phyloP scores from a whole-genome alignment of 2,797 vertebrate species.

The Macropodus opercularis region DNA sequence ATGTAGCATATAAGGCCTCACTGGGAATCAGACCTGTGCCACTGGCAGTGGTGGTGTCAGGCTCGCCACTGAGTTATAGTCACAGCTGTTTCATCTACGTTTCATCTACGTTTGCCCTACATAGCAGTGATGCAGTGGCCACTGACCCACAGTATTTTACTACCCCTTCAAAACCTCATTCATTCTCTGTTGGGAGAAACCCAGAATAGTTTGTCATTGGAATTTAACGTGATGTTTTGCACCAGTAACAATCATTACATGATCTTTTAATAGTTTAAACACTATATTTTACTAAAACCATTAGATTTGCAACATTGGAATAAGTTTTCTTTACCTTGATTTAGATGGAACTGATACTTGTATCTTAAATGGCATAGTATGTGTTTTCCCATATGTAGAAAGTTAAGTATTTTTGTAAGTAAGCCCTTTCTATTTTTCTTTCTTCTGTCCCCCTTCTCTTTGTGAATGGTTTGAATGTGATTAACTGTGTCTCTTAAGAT shows the following conservation, averaged over 20 bases:
- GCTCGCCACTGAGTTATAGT: constrained; percentile 44
- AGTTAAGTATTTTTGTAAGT: constrained; percentile 96
- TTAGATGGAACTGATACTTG: constrained; percentile 80
- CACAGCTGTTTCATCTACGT: constrained; percentile 68
- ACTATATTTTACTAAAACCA: constrained; percentile 67
- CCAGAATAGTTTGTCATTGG: constrained; percentile 98
- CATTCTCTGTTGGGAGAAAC: constrained; percentile 75
- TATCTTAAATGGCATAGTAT: constrained; percentile 87
- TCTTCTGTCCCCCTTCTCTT: constrained; percentile 86
- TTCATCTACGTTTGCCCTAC: constrained; percentile 70
- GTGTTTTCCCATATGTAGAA: constrained; percentile 89
- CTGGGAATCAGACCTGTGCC: constrained; percentile 59
- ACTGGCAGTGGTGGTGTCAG: constrained; percentile 50
- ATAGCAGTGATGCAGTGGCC: constrained; percentile 49
- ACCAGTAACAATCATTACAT: constrained; percentile 70
- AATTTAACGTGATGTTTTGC: constrained; percentile 79
- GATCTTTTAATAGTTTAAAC: constrained; percentile 62
- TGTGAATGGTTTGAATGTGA: constrained; percentile 98
- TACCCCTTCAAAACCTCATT: constrained; percentile 44
- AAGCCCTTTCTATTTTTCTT: constrained; percentile 92
- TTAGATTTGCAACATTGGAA: constrained; percentile 71
- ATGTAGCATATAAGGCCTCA: constrained; percentile 41
- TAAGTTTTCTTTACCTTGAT: constrained; percentile 92
- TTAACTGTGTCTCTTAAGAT: constrained; percentile 99
- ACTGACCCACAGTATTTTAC: constrained; percentile 54